phyloP scores from a whole-genome alignment of 2,113 vertebrate genomes.

The Erinaceus europaeus region DNA sequence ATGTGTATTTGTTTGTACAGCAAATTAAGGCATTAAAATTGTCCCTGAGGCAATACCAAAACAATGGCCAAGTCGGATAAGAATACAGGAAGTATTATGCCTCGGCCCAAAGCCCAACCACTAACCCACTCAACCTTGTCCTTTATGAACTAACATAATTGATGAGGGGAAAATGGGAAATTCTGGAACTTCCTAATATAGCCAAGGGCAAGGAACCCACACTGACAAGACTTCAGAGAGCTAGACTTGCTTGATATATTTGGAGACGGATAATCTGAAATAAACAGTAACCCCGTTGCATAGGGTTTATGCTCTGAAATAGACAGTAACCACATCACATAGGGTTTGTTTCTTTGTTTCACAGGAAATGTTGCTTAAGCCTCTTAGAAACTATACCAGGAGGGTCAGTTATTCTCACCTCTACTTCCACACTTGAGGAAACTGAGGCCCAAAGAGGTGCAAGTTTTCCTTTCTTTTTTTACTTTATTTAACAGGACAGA shows the following conservation, averaged over 20 bases:
- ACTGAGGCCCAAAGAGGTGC: not conserved
- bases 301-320: not conserved
- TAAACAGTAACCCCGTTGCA: conserved; percentile 10
- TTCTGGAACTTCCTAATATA: conserved; percentile 50
- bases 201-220: not conserved
- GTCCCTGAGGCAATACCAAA: conserved; percentile 56
- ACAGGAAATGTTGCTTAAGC: not conserved
- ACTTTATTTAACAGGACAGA: not conserved
- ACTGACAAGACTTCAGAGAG: not conserved
- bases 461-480: not conserved
- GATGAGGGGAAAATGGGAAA: conserved; percentile 36
- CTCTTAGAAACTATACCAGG: not conserved
- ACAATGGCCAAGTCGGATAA: conserved; percentile 67
- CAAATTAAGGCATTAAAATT: conserved; percentile 63
- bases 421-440: not conserved
- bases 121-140: conserved; percentile 44
- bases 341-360: not conserved
- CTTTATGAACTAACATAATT: conserved; percentile 50
- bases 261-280: not conserved
- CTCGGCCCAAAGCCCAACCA: conserved; percentile 38
- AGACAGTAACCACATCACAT: not conserved
- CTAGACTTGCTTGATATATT: conserved; percentile 1
- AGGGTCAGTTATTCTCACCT: not conserved
- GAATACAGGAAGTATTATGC: conserved; percentile 60
- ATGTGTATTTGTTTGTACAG: conserved; percentile 60